Evolutionary conservation across 2,888 invertebrate species (phyloP).

Genomic region (Chelonus formosanus): DNA sequence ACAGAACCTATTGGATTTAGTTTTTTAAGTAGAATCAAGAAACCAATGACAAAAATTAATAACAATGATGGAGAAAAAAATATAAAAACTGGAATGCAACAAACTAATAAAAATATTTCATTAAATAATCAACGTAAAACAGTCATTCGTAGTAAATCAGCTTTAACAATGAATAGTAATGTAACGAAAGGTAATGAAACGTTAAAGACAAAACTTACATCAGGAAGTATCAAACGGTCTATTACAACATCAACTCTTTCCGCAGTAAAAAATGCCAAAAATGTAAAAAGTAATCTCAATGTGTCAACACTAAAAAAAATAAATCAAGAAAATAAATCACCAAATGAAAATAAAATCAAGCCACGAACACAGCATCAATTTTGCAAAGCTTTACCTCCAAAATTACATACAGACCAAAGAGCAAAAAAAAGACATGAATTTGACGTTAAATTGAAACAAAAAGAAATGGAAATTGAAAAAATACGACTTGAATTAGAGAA

Average conservation of each 20-base stretch:
- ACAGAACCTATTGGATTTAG: conserved; percentile 63
- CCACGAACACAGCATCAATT: too few species aligned
- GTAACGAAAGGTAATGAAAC: not conserved
- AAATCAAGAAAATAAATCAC: conserved; percentile 36
- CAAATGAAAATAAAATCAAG: conserved; percentile 7
- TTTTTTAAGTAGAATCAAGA: conserved; percentile 65
- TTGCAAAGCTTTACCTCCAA: not conserved
- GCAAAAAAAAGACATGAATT: conserved; percentile 72
- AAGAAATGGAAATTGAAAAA: conserved; percentile 68
- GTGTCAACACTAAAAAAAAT: not conserved
- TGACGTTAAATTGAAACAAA: conserved; percentile 67
- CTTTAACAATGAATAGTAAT: not conserved
- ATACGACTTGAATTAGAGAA: conserved; percentile 63
- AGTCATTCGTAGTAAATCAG: too few species aligned
- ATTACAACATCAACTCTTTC: too few species aligned
- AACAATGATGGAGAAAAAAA: conserved; percentile 17
- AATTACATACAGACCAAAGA: conserved; percentile 72
- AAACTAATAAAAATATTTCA: too few species aligned
- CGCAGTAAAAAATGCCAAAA: too few species aligned
- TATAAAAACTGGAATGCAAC: too few species aligned
- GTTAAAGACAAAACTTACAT: not conserved
- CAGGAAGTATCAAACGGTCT: not conserved
- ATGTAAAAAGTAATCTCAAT: too few species aligned
- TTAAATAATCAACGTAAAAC: too few species aligned
- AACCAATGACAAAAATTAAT: too few species aligned